Evolutionary conservation across 2,113 vertebrate species (phyloP).

Genomic region (Euleptes europaea): DNA sequence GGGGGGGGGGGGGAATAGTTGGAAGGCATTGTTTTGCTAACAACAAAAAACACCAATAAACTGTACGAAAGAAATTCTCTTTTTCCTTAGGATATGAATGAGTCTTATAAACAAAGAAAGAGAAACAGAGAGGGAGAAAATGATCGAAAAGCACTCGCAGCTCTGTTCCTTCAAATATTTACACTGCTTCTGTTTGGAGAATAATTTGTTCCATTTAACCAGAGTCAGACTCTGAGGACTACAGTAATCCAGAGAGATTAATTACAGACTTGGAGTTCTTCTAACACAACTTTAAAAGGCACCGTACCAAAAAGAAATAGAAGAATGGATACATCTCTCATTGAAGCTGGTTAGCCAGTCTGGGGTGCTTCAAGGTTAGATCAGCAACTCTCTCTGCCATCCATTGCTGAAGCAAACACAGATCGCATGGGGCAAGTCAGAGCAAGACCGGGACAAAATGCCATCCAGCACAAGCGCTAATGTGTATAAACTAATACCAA

Average conservation of each 20-base stretch:
- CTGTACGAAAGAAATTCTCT: conserved; percentile 44
- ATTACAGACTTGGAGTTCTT: conserved; percentile 58
- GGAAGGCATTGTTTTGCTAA: conserved; percentile 23
- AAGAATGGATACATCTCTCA: background rate
- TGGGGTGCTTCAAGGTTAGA: background rate
- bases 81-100: conserved; percentile 42
- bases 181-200: conserved; percentile 59
- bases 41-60: conserved; percentile 2
- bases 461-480: background rate
- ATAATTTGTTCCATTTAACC: conserved; percentile 67
- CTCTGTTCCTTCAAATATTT: conserved; percentile 61
- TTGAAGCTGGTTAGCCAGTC: background rate
- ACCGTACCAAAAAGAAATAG: background rate
- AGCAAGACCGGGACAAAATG: accelerated
- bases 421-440: accelerated
- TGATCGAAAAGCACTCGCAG: conserved; percentile 29
- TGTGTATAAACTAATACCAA: background rate
- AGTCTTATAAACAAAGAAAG: conserved; percentile 47
- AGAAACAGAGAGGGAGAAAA: conserved; percentile 39
- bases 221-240: conserved; percentile 58
- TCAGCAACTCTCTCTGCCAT: background rate
- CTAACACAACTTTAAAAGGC: conserved; percentile 39
- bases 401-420: background rate
- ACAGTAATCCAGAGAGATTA: conserved; percentile 66
- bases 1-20: conserved; percentile 16